Evolutionary conservation across 2,113 vertebrate genomes (phyloP).

Genomic region (Potamarius usumacintae): DNA sequence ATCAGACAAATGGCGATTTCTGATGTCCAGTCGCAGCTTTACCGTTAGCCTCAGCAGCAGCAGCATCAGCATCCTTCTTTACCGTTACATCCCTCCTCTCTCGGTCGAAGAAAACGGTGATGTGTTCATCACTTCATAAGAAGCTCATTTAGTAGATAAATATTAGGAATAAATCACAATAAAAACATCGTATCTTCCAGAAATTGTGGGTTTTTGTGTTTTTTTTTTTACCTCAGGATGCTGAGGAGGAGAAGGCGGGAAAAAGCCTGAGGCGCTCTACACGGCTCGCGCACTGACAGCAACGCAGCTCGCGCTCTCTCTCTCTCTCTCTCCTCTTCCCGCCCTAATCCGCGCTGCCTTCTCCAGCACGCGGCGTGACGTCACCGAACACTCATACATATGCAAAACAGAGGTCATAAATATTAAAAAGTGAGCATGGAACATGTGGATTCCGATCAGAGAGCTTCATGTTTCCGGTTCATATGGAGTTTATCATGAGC

Average conservation of each 20-base stretch:
- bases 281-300: slow-evolving; percentile 33
- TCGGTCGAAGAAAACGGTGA: background rate
- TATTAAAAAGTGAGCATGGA: background rate
- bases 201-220: background rate
- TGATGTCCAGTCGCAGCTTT: background rate
- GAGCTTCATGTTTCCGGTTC: background rate
- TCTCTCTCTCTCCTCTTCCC: slow-evolving; percentile 3
- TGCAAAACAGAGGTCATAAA: background rate
- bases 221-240: background rate
- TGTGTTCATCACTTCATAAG: background rate
- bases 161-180: background rate
- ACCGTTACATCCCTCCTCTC: background rate
- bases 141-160: background rate
- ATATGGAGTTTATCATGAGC: background rate
- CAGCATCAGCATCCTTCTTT: background rate
- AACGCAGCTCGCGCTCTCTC: background rate
- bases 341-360: slow-evolving; percentile 6
- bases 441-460: slow-evolving; percentile 22
- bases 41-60: background rate
- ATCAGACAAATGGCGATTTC: background rate
- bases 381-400: slow-evolving; percentile 39
- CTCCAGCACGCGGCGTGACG: slow-evolving; percentile 42
- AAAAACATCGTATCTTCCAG: background rate
- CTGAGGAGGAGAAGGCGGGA: background rate
- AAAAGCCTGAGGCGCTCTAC: slow-evolving; percentile 12